These are phyloP conservation scores for Orientallactaga bullata DNA, from an alignment of 2,113 vertebrate species.

Conservation along the genomic window DNA sequence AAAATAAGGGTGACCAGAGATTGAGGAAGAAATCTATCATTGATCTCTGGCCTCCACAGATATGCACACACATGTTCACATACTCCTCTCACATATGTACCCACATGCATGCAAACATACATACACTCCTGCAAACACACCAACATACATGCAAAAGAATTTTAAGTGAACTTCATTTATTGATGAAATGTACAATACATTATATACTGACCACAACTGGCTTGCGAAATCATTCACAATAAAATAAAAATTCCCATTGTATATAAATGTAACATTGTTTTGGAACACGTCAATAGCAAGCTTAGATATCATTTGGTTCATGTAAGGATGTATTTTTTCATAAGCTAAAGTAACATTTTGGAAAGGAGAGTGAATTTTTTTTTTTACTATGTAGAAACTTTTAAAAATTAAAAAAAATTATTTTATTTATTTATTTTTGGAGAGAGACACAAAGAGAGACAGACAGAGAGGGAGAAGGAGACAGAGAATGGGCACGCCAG, in stretches of 20 bases:
- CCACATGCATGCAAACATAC: background rate
- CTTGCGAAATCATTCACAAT: background rate
- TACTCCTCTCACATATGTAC: background rate
- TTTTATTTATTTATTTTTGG: no score
- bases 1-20: no score
- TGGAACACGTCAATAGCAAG: background rate
- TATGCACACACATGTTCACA: background rate
- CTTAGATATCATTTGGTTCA: conserved; percentile 25
- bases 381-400: no score
- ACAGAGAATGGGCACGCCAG: no score
- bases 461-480: no score
- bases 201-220: background rate
- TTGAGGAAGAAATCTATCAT: no score
- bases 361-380: background rate
- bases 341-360: background rate
- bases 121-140: no score
- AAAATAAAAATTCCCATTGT: background rate
- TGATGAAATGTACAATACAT: background rate
- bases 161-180: background rate
- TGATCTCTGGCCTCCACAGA: background rate
- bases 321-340: background rate
- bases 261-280: background rate
- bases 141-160: no score
- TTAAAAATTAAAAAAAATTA: no score
- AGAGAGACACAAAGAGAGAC: no score